Conservation (phyloP, 2,888 invertebrate genomes). For the Arge pagana region DNA sequence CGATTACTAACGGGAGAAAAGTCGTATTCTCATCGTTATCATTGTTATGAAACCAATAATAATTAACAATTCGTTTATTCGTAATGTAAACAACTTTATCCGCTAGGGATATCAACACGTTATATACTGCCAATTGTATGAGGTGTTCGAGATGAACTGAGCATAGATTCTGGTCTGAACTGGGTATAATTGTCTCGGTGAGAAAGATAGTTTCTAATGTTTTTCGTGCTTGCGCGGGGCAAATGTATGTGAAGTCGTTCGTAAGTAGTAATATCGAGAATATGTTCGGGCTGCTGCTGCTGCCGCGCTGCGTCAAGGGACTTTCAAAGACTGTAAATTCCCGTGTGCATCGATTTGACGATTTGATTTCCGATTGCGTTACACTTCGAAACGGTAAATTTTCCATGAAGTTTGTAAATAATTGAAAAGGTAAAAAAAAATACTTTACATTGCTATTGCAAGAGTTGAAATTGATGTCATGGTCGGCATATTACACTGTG, state of each 20-base stretch:
- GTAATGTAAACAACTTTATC: slow-evolving; percentile 15
- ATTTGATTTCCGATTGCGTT: too few relatives aligned
- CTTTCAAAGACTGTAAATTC: slow-evolving; percentile 19
- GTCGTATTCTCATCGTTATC: too few relatives aligned
- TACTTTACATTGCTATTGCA: too few relatives aligned
- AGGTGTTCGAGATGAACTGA: slow-evolving; percentile 32
- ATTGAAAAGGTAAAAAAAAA: too few relatives aligned
- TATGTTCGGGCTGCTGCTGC: slow-evolving; percentile 15
- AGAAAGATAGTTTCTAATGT: slow-evolving; percentile 40
- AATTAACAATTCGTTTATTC: slow-evolving; percentile 9
- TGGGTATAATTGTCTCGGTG: slow-evolving; percentile 28
- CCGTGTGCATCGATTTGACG: too few relatives aligned
- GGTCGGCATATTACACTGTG: too few relatives aligned
- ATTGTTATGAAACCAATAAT: not conserved
- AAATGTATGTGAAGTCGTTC: slow-evolving; percentile 30
- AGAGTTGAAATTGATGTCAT: too few relatives aligned
- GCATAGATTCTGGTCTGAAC: slow-evolving; percentile 28
- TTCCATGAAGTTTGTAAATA: too few relatives aligned
- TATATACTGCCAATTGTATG: slow-evolving; percentile 54
- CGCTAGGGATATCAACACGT: slow-evolving; percentile 32
- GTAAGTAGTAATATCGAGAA: slow-evolving; percentile 14
- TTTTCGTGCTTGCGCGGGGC: slow-evolving; percentile 42
- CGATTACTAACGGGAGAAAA: slow-evolving; percentile 21
- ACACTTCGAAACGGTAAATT: too few relatives aligned
- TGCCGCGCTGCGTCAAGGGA: slow-evolving; percentile 16